Base-by-base conservation (phyloP, 2,113 vertebrate genomes). In the Glaucomys volans region DNA sequence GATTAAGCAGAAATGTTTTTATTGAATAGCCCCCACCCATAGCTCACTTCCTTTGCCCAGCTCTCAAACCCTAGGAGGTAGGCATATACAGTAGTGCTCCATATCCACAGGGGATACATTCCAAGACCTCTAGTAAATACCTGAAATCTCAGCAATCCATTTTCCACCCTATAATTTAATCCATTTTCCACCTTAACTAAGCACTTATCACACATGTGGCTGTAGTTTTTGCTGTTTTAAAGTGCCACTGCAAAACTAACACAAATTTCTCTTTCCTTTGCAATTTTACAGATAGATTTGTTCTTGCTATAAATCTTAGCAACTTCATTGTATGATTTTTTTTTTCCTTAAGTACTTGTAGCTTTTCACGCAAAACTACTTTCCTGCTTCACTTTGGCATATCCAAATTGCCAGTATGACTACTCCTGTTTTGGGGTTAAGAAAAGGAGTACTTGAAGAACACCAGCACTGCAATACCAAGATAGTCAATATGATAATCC, bases 1-100 rank as follows among this genome's bases (percentile, higher is more conserved):
- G 32, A 91, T 94, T 85, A 85, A 69, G 76, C 71, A 95, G 52
- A 88, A 95, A 54, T 64, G 59, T 35, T 22, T 69, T 85, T 16
- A 64, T n/a, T 66, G 59, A 94, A 91, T 64, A 86, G 66, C 42
- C 50, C 17, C 77, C 40, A 66, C 52, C 74, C 37, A 90, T 35
- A 87, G 84, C 40, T 87, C 47, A 28, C 44, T 79, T 96, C 54
- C 80, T 94, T 12, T 77, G 26, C 76, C 79, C 75, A 52, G 24
- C 35, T 84, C 59, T 84, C 81, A 85, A 88, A 95, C 57, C 94
- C 40, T 40, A 42, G 13, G 8, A 76, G 50, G 35, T 57, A 94
- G 64, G n/a, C 42, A 35, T 5, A 20, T 1, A 11, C 5, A 76
- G 32, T 17, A 67, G 47, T 6, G 40, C 47, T 35, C 57, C 12